A percentile compares a stretch with the other conserved stretches of the same genome.
Evolutionary conservation across 1,140 invertebrate species (phyloP).

Genomic region (Drosophila bocki): DNA sequence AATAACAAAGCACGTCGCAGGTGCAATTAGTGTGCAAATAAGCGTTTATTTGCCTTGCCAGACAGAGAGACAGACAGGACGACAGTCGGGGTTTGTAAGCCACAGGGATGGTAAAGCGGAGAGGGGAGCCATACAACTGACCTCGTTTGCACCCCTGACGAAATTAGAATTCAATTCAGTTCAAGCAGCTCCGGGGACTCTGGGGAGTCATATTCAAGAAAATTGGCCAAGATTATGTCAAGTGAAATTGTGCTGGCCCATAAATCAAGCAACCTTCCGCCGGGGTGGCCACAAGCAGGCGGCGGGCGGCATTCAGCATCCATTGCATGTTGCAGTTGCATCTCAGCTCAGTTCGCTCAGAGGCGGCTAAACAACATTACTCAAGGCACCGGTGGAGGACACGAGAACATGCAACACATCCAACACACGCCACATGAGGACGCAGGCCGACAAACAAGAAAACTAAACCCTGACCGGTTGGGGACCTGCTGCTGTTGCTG

Average conservation of each 20-base stretch:
- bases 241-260: constrained; percentile 44
- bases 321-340: constrained; percentile 22
- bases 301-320: constrained; percentile 4
- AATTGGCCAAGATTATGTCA: constrained; percentile 56
- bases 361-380: constrained; percentile 51
- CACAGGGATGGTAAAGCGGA: background rate
- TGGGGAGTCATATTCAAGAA: constrained; percentile 51
- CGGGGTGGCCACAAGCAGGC: constrained; percentile 7
- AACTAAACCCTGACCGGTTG: constrained; percentile 53
- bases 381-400: constrained; percentile 40
- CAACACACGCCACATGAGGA: constrained; percentile 27
- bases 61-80: constrained; percentile 14
- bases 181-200: constrained; percentile 22
- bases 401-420: constrained; percentile 36
- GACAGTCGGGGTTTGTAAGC: background rate
- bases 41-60: constrained; percentile 76
- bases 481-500: constrained; percentile 34
- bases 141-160: constrained; percentile 46
- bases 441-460: constrained; percentile 33
- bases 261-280: constrained; percentile 41
- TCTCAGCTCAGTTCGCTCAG: constrained; percentile 23
- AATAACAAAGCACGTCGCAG: constrained; percentile 83
- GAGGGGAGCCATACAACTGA: constrained; percentile 34
- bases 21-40: constrained; percentile 84
- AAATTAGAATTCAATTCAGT: constrained; percentile 75